These are phyloP conservation scores for Steinernema khuongi DNA, from an alignment of 1,140 invertebrate genomes.

Conservation along the genomic window DNA sequence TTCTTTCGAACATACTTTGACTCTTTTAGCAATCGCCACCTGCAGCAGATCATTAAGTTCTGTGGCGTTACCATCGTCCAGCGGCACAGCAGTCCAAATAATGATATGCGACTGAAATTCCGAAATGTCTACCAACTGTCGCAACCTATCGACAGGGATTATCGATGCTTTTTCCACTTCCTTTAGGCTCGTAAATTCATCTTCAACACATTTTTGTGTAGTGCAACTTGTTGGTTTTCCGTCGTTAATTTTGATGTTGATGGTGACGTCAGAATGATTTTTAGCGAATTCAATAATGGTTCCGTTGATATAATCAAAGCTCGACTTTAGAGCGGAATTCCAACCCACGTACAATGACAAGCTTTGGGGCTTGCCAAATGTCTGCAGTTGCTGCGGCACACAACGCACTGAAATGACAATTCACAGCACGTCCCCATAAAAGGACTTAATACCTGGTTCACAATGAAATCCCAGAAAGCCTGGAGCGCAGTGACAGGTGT, in stretches of 20 bases:
- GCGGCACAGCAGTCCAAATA: background rate
- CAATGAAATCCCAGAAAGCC: background rate
- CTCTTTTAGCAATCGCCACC: background rate
- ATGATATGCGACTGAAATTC: background rate
- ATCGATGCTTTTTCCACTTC: background rate
- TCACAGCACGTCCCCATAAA: background rate
- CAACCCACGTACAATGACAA: background rate
- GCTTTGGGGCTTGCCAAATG: background rate
- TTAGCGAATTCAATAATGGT: background rate
- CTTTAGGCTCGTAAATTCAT: background rate
- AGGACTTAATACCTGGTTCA: background rate
- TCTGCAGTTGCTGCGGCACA: background rate
- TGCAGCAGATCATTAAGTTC: background rate
- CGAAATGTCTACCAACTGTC: background rate
- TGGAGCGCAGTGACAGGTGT: background rate
- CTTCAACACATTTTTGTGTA: background rate
- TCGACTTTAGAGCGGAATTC: background rate
- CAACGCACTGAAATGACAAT: background rate
- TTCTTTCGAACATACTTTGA: background rate
- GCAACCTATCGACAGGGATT: background rate
- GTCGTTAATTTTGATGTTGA: constrained; percentile 6
- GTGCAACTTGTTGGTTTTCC: background rate
- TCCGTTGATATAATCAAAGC: background rate
- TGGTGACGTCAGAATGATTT: background rate
- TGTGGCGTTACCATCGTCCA: background rate